Evolutionary conservation across 2,797 vertebrate genomes (phyloP).

Genomic region (Hyperoplus lanceolatus): DNA sequence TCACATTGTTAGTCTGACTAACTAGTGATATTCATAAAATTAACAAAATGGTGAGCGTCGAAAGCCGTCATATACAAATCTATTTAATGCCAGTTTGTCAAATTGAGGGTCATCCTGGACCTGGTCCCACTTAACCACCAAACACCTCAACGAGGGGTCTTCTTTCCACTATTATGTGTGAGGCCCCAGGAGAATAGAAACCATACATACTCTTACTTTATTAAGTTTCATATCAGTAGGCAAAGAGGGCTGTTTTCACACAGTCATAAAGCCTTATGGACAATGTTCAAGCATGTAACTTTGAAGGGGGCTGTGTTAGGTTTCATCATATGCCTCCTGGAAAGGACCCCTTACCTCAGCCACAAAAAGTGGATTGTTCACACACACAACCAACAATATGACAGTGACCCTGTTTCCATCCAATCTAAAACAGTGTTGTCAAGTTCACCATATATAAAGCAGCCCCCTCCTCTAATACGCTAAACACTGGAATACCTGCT

Average conservation of each 20-base stretch:
- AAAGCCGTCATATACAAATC: neutral
- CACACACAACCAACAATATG: conserved; percentile 48
- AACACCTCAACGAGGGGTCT: conserved; percentile 35
- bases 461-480: conserved; percentile 12
- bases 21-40: neutral
- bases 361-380: conserved; percentile 80
- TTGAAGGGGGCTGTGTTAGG: conserved; percentile 72
- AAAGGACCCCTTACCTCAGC: conserved; percentile 54
- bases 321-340: conserved; percentile 80
- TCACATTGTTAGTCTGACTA: neutral
- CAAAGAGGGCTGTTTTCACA: conserved; percentile 49
- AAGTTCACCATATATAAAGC: conserved; percentile 54
- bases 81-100: conserved; percentile 14
- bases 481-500: conserved; percentile 32
- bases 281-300: conserved; percentile 69
- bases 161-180: conserved; percentile 49
- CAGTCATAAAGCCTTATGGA: conserved; percentile 65
- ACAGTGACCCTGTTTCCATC: conserved; percentile 77
- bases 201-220: conserved; percentile 64
- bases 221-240: conserved; percentile 69
- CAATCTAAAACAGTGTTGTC: conserved; percentile 63
- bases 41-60: neutral
- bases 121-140: conserved; percentile 37
- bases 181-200: conserved; percentile 42
- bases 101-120: conserved; percentile 36